Conservation (phyloP, 2,797 vertebrate species). For the Ceryle rudis region DNA sequence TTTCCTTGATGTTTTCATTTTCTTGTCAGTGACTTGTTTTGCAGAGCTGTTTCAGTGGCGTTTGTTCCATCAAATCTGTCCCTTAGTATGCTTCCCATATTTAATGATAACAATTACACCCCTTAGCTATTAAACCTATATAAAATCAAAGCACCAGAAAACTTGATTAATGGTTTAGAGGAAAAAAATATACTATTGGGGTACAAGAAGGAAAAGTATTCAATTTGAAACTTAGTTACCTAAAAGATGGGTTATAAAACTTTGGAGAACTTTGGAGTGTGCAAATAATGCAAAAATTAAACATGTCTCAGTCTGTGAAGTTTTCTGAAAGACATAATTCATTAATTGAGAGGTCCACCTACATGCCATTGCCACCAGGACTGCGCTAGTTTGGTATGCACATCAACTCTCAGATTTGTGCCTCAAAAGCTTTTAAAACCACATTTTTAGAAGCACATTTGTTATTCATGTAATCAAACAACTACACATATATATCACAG, state of each 20-base stretch:
- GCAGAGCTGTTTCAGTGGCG: background rate
- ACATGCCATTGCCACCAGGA: background rate
- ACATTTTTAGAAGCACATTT: background rate
- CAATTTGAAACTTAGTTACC: background rate
- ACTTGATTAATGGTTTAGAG: slow-evolving; percentile 31
- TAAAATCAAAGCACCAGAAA: slow-evolving; percentile 31
- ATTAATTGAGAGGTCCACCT: background rate
- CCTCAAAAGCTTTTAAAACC: background rate
- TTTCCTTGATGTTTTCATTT: background rate
- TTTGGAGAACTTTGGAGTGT: slow-evolving; percentile 25
- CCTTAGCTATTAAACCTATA: slow-evolving; percentile 25
- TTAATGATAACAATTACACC: slow-evolving; percentile 15
- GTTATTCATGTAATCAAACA: background rate
- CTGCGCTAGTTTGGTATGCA: background rate
- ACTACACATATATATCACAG: background rate
- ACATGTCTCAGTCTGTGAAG: background rate
- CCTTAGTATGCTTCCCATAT: background rate
- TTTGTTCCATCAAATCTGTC: background rate
- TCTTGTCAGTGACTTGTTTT: background rate
- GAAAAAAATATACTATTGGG: background rate
- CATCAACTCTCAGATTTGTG: background rate
- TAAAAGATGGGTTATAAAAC: slow-evolving; percentile 48
- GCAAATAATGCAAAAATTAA: slow-evolving; percentile 53
- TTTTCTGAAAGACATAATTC: background rate
- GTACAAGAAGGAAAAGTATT: background rate